Evolutionary conservation across 1,140 invertebrate species (phyloP).

Genomic region (Theocolax elegans): DNA sequence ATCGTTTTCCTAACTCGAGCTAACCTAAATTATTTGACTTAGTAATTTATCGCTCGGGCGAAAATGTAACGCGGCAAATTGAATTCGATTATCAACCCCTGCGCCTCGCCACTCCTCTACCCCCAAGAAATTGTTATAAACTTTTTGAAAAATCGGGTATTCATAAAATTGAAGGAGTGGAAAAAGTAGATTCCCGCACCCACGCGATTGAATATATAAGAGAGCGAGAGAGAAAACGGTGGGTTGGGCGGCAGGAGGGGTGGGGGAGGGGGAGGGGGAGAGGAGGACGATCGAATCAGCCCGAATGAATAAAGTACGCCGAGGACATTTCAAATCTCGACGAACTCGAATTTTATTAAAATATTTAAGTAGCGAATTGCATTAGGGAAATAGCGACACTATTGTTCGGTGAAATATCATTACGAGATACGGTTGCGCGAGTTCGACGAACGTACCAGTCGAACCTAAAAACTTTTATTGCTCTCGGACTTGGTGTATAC

Average conservation of each 20-base stretch:
- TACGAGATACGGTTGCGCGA: conserved; percentile 44
- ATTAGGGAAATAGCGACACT: conserved; percentile 59
- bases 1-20: conserved; percentile 20
- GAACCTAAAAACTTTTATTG: conserved; percentile 39
- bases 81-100: no score
- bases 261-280: not conserved
- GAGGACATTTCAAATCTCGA: not conserved
- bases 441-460: not conserved
- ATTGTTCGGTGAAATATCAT: conserved; percentile 60
- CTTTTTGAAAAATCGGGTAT: no score
- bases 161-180: no score
- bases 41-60: not conserved
- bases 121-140: no score
- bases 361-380: conserved; percentile 61
- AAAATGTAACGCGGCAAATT: not conserved
- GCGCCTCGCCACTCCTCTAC: no score
- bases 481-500: no score
- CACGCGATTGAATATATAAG: no score
- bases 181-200: no score
- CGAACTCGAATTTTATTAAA: conserved; percentile 58
- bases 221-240: not conserved
- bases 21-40: not conserved
- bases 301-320: not conserved
- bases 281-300: not conserved
- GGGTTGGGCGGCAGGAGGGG: not conserved